Base-by-base conservation (phyloP, 2,888 invertebrate genomes). In the Euphydryas editha region DNA sequence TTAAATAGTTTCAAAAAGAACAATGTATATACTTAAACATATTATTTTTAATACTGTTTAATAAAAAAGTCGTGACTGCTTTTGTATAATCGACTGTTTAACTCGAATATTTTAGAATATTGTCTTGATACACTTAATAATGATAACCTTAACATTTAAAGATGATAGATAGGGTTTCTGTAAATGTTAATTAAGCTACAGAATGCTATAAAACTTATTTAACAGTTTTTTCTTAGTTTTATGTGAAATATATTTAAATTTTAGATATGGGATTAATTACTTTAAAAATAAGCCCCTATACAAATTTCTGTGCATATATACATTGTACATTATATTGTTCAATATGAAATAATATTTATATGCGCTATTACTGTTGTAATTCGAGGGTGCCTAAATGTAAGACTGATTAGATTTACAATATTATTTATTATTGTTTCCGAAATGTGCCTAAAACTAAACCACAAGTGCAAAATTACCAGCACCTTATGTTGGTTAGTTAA, bases 331-430 rank as follows among this genome's bases (percentile, higher is more conserved):
- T 11, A 1, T 0, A 17, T 6, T 11, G 7, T 47, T 8, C 10
- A 24, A 51, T 7, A 24, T 51, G 8, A 10, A 36, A 54, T 36
- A 7, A 36, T 36, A 44, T 46, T 37, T 58, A 30, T 37, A 21
- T 44, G 20, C 42, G 39, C 49, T 54, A 36, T 59, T 61, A 61
- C 65, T 75, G 72, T 78, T 83, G 77, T 81, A 76, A 81, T 78
- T 74, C 78, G 76, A 70, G 83, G 83, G 86, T 87, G 86, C 84
- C 82, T 82, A 81, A 73, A 73, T 80, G 78, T 84, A 86, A 88
- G 88, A 88, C 88, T 88, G 88, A 88, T 79, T 86, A 85, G 79
- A 71, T 64, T 72, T 71, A 73, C 73, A 73, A 75, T 76, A 76
- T 76, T 75, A 70, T 67, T 71, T 75, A 73, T 74, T 72, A 72